phyloP scores from a whole-genome alignment of 1,140 invertebrate genomes.

The Lanistes nyassanus region DNA sequence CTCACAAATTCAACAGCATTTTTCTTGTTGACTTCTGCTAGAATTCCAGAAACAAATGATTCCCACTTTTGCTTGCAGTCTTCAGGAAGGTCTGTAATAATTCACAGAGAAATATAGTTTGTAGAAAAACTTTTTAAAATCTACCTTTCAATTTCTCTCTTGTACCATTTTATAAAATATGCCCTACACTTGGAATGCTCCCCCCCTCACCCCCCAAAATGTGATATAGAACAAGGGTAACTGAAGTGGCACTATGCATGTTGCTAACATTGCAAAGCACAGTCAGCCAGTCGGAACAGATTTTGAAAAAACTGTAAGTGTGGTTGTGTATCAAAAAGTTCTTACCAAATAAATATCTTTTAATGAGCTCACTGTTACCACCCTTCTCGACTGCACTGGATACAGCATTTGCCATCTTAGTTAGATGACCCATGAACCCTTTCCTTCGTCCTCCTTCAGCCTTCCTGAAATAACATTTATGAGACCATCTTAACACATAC shows the following conservation, averaged over 20 bases:
- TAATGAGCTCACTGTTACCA: slow-evolving; percentile 63
- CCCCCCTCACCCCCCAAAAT: too few relatives aligned
- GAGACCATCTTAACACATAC: neutral
- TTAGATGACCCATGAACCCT: slow-evolving; percentile 83
- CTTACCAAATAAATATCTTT: slow-evolving; percentile 62
- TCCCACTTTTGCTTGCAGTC: slow-evolving; percentile 73
- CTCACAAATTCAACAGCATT: slow-evolving; percentile 71
- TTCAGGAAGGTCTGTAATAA: slow-evolving; percentile 69
- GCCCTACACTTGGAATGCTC: too few relatives aligned
- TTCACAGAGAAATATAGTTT: slow-evolving; percentile 31
- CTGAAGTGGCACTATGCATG: too few relatives aligned
- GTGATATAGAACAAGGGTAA: too few relatives aligned
- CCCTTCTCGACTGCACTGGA: slow-evolving; percentile 67
- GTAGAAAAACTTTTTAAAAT: too few relatives aligned
- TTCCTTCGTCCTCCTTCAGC: slow-evolving; percentile 70
- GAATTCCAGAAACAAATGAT: slow-evolving; percentile 71
- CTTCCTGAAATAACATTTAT: slow-evolving; percentile 49
- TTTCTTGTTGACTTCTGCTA: slow-evolving; percentile 74
- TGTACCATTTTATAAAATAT: too few relatives aligned
- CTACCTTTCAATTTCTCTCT: too few relatives aligned
- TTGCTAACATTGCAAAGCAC: too few relatives aligned
- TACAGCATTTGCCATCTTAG: slow-evolving; percentile 78
- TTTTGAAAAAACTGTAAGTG: too few relatives aligned
- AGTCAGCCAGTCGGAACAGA: too few relatives aligned
- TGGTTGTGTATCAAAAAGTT: too few relatives aligned